Evolutionary conservation across 2,113 vertebrate genomes (phyloP).

Genomic region (Rhizomys pruinosus): DNA sequence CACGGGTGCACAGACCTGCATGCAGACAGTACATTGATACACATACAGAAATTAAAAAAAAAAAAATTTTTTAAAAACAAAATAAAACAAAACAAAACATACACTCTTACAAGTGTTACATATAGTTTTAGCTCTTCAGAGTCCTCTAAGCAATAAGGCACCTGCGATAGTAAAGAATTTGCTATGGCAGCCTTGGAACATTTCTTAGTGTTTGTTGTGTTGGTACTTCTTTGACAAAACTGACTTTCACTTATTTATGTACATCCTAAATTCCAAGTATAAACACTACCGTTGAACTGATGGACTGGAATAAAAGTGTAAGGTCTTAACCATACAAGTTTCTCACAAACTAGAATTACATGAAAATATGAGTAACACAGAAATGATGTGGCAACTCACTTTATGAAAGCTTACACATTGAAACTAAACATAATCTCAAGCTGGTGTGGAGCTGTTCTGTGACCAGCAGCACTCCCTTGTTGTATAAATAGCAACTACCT

Average conservation of each 20-base stretch:
- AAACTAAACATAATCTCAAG: slow-evolving; percentile 57
- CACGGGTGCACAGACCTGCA: too few relatives aligned
- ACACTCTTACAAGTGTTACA: slow-evolving; percentile 80
- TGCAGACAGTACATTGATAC: too few relatives aligned
- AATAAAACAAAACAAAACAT: too few relatives aligned
- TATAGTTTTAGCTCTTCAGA: slow-evolving; percentile 80
- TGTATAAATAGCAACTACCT: slow-evolving; percentile 61
- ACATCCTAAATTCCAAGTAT: slow-evolving; percentile 61
- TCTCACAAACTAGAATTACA: slow-evolving; percentile 58
- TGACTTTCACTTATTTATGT: slow-evolving; percentile 55
- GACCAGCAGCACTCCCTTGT: slow-evolving; percentile 45
- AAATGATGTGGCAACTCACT: slow-evolving; percentile 61
- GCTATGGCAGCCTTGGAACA: slow-evolving; percentile 72
- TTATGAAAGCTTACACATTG: slow-evolving; percentile 56
- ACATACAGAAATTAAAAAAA: too few relatives aligned
- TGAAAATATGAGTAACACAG: slow-evolving; percentile 69
- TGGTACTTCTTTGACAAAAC: slow-evolving; percentile 71
- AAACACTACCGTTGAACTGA: slow-evolving; percentile 49
- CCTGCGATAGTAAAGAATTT: slow-evolving; percentile 73
- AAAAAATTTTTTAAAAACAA: too few relatives aligned
- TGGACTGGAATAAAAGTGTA: slow-evolving; percentile 53
- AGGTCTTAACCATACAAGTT: slow-evolving; percentile 44
- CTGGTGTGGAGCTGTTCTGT: slow-evolving; percentile 52
- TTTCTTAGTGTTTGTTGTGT: slow-evolving; percentile 59
- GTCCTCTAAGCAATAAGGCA: slow-evolving; percentile 84